Evolutionary conservation across 2,888 invertebrate species (phyloP).

Genomic region (Arctia plantaginis): DNA sequence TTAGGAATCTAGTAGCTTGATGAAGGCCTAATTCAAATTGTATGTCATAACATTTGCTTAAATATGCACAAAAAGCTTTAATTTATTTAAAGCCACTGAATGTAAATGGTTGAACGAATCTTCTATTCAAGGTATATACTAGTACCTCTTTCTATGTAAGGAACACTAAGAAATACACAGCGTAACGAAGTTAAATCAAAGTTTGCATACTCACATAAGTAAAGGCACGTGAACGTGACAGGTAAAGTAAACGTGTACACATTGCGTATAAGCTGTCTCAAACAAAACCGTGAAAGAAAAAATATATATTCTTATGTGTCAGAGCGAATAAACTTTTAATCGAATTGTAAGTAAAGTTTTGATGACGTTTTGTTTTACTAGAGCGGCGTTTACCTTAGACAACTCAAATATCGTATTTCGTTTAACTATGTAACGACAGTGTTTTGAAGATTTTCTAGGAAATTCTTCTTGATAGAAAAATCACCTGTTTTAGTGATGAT

Average conservation of each 20-base stretch:
- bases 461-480: not conserved
- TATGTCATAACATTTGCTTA: too few relatives aligned
- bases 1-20: not conserved
- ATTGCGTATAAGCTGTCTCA: not conserved
- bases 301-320: conserved; percentile 5
- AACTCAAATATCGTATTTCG: conserved; percentile 1
- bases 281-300: conserved; percentile 2
- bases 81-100: not conserved
- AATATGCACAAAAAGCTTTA: not conserved
- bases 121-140: not conserved
- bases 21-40: too few relatives aligned
- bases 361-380: conserved; percentile 30
- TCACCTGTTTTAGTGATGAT: not conserved
- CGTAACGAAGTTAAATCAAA: conserved; percentile 5
- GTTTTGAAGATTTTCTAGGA: not conserved
- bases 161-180: not conserved
- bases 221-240: conserved; percentile 10
- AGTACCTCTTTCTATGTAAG: not conserved
- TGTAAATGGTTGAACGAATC: not conserved
- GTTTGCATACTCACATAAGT: conserved; percentile 5
- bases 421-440: not conserved
- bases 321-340: conserved; percentile 41
- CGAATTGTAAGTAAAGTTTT: conserved; percentile 39
- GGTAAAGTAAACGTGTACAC: conserved; percentile 1
- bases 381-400: conserved; percentile 5